Conservation (phyloP, 2,113 vertebrate genomes). For the Chaetodon trifascialis region DNA sequence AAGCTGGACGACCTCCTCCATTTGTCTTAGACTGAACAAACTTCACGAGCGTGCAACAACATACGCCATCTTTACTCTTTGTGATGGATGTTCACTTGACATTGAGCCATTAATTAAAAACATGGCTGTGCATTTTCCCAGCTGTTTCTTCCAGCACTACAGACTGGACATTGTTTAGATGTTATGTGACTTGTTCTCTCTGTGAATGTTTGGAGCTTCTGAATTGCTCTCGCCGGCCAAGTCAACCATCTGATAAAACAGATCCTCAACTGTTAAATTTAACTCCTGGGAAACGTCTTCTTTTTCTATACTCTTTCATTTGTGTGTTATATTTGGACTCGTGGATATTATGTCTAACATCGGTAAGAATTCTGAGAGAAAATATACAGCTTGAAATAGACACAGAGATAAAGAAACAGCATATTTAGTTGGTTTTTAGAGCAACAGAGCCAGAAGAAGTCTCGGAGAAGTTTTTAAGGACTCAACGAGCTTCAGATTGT, state of each 20-base stretch:
- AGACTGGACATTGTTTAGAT: slow-evolving; percentile 20
- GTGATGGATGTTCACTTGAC: slow-evolving; percentile 10
- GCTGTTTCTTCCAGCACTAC: neutral
- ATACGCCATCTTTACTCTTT: slow-evolving; percentile 3
- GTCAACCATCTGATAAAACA: slow-evolving; percentile 34
- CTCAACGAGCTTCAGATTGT: too few species aligned
- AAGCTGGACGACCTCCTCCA: neutral
- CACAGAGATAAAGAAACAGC: neutral
- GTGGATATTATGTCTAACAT: slow-evolving; percentile 1
- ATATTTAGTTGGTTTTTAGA: neutral
- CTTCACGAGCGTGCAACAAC: neutral
- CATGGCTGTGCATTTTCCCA: neutral
- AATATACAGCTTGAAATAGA: slow-evolving; percentile 2
- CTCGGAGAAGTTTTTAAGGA: too few species aligned
- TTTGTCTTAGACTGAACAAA: slow-evolving; percentile 13
- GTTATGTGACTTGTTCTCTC: neutral
- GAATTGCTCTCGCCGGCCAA: slow-evolving; percentile 2
- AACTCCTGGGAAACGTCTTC: slow-evolving; percentile 1
- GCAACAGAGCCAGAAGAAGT: neutral
- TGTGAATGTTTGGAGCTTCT: slow-evolving; percentile 20
- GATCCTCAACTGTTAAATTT: neutral
- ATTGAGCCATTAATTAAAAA: slow-evolving; percentile 1
- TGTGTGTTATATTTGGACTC: slow-evolving; percentile 12
- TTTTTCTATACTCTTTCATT: neutral
- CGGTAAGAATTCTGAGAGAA: neutral